Evolutionary conservation across 1,140 invertebrate species (phyloP).

Genomic region (Mycetomoellerius zeteki): DNA sequence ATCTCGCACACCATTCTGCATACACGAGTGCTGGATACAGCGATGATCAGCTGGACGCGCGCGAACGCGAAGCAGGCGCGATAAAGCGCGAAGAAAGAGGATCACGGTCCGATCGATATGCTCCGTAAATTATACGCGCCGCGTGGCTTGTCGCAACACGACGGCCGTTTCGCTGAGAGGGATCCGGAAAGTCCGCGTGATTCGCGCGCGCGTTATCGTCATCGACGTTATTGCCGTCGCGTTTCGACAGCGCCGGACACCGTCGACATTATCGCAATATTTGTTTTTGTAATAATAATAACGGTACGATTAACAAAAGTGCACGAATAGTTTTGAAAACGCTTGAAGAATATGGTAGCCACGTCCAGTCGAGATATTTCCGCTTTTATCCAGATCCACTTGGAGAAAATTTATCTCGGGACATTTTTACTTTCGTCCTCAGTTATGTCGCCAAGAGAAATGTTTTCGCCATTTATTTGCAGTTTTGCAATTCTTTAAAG

Average conservation of each 20-base stretch:
- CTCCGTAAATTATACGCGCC: background rate
- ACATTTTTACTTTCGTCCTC: background rate
- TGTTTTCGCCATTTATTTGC: background rate
- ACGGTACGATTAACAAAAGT: slow-evolving; percentile 12
- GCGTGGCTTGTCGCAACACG: slow-evolving; percentile 39
- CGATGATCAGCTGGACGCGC: slow-evolving; percentile 32
- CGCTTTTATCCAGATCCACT: background rate
- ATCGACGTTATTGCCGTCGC: background rate
- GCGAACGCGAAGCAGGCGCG: slow-evolving; percentile 11
- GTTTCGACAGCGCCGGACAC: slow-evolving; percentile 33
- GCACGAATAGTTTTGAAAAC: background rate
- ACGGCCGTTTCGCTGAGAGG: slow-evolving; percentile 30
- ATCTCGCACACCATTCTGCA: slow-evolving; percentile 56
- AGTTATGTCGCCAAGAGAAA: background rate
- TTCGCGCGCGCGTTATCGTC: slow-evolving; percentile 13
- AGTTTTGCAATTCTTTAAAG: background rate
- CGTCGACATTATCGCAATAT: slow-evolving; percentile 26
- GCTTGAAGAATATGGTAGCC: background rate
- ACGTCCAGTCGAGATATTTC: background rate
- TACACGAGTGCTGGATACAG: slow-evolving; percentile 49
- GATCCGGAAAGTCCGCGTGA: slow-evolving; percentile 22
- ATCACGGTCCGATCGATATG: slow-evolving; percentile 34
- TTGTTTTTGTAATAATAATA: slow-evolving; percentile 16
- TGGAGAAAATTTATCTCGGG: background rate
- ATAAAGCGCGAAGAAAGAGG: background rate